Evolutionary conservation across 2,888 invertebrate genomes (phyloP).

Genomic region (Drosophila rubida): DNA sequence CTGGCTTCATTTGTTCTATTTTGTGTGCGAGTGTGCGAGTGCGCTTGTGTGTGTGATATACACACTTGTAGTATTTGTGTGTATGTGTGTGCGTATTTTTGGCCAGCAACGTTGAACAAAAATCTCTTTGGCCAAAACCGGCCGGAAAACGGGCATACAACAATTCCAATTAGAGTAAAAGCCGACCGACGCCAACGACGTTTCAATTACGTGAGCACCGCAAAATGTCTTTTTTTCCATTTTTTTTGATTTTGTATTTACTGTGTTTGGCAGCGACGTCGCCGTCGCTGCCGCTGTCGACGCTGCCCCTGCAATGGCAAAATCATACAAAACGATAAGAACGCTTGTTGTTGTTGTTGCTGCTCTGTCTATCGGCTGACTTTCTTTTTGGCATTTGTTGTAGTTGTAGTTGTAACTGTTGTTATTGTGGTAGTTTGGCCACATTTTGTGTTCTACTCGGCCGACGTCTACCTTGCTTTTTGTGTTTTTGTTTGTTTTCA

Average conservation of each 20-base stretch:
- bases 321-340: conserved; percentile 66
- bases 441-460: conserved; percentile 47
- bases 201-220: conserved; percentile 72
- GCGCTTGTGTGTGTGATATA: background rate
- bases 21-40: conserved; percentile 18
- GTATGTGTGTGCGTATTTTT: conserved; percentile 60
- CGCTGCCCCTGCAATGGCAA: conserved; percentile 47
- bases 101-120: conserved; percentile 62
- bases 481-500: conserved; percentile 61
- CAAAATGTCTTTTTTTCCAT: conserved; percentile 24
- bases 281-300: background rate
- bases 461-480: conserved; percentile 26
- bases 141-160: conserved; percentile 73
- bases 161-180: conserved; percentile 78
- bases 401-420: conserved; percentile 5
- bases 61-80: background rate
- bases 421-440: conserved; percentile 34
- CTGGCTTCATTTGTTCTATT: conserved; percentile 57
- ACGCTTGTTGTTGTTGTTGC: conserved; percentile 33
- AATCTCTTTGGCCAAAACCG: conserved; percentile 66
- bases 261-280: conserved; percentile 10
- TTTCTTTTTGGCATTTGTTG: conserved; percentile 42
- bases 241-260: conserved; percentile 1
- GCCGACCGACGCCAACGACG: conserved; percentile 45
- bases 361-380: conserved; percentile 36